Evolutionary conservation across 1,140 invertebrate species (phyloP).

Genomic region (Panagrolaimus sp.): DNA sequence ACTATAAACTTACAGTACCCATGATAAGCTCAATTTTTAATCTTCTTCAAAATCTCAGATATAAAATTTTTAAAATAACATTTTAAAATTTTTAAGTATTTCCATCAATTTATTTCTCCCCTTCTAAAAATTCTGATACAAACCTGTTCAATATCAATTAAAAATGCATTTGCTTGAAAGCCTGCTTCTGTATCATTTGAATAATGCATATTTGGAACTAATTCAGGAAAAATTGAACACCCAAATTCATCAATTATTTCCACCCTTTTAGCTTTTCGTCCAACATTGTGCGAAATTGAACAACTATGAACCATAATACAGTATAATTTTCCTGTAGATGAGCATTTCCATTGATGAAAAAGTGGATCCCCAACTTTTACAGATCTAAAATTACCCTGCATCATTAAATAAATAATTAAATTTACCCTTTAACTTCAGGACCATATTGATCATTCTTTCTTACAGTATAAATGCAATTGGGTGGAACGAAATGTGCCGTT

Average conservation of each 20-base stretch:
- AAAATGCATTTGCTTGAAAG: background rate
- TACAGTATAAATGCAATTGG: background rate
- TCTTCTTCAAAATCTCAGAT: too few species aligned
- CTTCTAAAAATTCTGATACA: background rate
- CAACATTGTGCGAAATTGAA: background rate
- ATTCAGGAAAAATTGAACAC: background rate
- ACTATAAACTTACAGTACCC: too few species aligned
- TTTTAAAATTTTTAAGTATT: too few species aligned
- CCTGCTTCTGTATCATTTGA: background rate
- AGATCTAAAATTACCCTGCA: background rate
- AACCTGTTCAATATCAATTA: slow-evolving; percentile 13
- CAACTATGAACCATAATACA: slow-evolving; percentile 13
- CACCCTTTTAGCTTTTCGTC: background rate
- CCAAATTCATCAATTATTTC: slow-evolving; percentile 14
- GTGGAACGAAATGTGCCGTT: background rate
- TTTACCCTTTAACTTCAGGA: background rate
- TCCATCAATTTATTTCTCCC: too few species aligned
- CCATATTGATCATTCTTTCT: background rate
- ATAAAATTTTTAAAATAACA: too few species aligned
- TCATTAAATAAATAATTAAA: background rate
- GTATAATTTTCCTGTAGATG: background rate
- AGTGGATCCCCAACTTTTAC: background rate
- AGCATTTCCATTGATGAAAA: background rate
- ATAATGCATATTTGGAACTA: slow-evolving; percentile 7
- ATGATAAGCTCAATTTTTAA: too few species aligned